These are phyloP conservation scores for Pardosa pseudoannulata DNA, from an alignment of 2,888 invertebrate genomes.

Conservation along the genomic window DNA sequence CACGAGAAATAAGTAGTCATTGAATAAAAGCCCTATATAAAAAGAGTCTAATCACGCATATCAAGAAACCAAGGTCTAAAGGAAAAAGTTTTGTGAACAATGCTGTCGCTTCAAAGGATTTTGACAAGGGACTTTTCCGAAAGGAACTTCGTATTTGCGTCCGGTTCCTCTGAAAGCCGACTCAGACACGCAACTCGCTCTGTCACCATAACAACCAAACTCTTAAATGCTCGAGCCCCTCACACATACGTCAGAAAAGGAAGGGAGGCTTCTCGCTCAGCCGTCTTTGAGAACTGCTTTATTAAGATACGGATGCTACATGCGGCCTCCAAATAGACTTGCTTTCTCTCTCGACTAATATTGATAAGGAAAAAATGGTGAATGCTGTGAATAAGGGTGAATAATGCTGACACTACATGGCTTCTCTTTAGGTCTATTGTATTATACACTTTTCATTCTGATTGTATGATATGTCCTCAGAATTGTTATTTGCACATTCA, in stretches of 20 bases:
- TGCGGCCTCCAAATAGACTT: too few relatives aligned
- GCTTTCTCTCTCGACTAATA: too few relatives aligned
- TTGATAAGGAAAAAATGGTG: too few relatives aligned
- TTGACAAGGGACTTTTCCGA: not conserved
- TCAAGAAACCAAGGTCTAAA: not conserved
- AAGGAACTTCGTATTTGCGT: not conserved
- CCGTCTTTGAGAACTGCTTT: not conserved
- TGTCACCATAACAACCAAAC: slow-evolving; percentile 20
- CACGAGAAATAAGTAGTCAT: too few relatives aligned
- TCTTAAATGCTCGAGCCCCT: slow-evolving; percentile 1
- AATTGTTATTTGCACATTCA: too few relatives aligned
- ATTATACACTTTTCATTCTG: too few relatives aligned
- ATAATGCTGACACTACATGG: too few relatives aligned
- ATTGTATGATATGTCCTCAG: too few relatives aligned
- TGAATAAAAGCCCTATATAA: too few relatives aligned
- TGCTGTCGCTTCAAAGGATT: not conserved
- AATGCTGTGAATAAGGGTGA: too few relatives aligned
- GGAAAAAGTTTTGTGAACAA: not conserved
- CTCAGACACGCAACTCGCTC: not conserved
- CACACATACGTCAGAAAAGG: not conserved
- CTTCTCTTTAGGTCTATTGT: too few relatives aligned
- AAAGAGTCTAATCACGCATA: too few relatives aligned
- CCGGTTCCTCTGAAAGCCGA: not conserved
- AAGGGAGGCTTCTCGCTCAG: not conserved
- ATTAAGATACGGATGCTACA: not conserved